Evolutionary conservation across 2,797 vertebrate genomes (phyloP).

Genomic region (Pseudocheirus occidentalis): DNA sequence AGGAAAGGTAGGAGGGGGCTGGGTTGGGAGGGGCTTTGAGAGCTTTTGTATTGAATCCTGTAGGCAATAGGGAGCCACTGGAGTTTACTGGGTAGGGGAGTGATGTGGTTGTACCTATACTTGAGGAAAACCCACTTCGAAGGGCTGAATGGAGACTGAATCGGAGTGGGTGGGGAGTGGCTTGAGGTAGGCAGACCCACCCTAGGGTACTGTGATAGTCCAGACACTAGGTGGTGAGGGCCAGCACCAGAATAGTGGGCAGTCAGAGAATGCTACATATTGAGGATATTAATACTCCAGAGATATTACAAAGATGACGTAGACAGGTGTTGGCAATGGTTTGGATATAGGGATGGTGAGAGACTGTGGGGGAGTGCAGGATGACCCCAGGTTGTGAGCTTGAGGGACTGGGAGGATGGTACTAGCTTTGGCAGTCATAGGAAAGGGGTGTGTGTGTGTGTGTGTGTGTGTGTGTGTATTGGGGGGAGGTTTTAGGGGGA

Average conservation of each 20-base stretch:
- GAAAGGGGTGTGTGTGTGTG: too few relatives aligned
- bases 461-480: too few relatives aligned
- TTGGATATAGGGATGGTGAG: too few relatives aligned
- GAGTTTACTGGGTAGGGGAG: background rate
- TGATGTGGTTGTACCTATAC: background rate
- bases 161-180: background rate
- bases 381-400: too few relatives aligned
- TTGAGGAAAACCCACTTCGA: background rate
- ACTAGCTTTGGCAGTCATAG: too few relatives aligned
- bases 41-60: background rate
- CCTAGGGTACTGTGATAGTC: too few relatives aligned
- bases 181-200: background rate
- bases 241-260: too few relatives aligned
- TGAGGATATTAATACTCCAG: background rate
- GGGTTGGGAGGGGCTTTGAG: background rate
- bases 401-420: too few relatives aligned
- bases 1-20: background rate
- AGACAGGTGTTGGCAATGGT: background rate
- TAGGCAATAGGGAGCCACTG: background rate
- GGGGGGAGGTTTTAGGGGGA: background rate
- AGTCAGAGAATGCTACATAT: background rate
- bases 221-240: background rate
- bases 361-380: too few relatives aligned
- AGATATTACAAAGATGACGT: background rate
- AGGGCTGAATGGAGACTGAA: background rate